A percentile compares a stretch with the other conserved stretches of the same genome.
Evolutionary conservation across 2,888 invertebrate genomes (phyloP).

Genomic region (Nomada hirtipes): DNA sequence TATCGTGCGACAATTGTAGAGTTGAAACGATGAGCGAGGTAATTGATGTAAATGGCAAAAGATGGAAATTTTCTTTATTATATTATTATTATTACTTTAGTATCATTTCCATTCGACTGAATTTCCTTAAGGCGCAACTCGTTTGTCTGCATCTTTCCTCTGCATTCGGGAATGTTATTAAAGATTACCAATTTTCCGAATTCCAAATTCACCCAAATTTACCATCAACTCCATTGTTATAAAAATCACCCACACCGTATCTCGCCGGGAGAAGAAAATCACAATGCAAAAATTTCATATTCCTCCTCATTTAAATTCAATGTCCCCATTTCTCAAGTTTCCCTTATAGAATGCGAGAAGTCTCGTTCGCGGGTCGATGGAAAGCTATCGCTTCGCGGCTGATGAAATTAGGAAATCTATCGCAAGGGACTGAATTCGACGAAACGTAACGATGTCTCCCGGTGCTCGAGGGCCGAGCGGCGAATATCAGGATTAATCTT

Average conservation of each 20-base stretch:
- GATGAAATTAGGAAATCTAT: conserved; percentile 30
- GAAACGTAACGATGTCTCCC: conserved; percentile 44
- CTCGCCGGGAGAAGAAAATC: background rate
- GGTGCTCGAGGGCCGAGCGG: background rate
- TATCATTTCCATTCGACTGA: no score
- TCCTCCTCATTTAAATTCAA: conserved; percentile 15
- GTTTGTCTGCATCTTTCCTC: no score
- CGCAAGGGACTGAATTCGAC: conserved; percentile 2
- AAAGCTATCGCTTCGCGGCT: conserved; percentile 24
- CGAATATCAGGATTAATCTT: conserved; percentile 65
- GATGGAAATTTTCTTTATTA: no score
- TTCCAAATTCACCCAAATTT: background rate
- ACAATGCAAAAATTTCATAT: background rate
- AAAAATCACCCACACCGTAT: background rate
- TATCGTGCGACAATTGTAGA: no score
- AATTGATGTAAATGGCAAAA: no score
- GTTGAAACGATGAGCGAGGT: no score
- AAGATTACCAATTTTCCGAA: no score
- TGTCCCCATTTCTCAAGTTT: background rate
- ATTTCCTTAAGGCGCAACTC: no score
- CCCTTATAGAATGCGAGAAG: background rate
- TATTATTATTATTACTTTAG: no score
- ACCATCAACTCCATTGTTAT: background rate
- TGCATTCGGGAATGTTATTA: no score
- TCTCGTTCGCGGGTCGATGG: background rate